Conservation (phyloP, 2,113 vertebrate genomes). For the Melanotaenia duboulayi region DNA sequence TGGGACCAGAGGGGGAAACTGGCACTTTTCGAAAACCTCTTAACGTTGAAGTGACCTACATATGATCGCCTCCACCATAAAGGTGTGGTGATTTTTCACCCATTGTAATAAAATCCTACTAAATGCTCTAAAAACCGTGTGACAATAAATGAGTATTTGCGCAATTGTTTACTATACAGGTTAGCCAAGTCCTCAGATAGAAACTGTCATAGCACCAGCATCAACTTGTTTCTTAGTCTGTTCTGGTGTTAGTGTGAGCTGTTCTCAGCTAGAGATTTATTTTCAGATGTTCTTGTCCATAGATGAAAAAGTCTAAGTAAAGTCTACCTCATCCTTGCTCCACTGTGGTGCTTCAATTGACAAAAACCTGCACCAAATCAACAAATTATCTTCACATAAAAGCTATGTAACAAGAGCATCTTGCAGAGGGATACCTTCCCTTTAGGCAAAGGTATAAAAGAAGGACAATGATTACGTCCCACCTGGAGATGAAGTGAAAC, state of each 20-base stretch:
- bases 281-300: not conserved
- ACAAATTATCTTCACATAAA: constrained; percentile 6
- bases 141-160: constrained; percentile 20
- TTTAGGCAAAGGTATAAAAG: not conserved
- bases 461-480: constrained; percentile 25
- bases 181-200: not conserved
- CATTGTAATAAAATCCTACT: constrained; percentile 40
- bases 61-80: constrained; percentile 45
- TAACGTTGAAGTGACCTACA: constrained; percentile 47
- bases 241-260: not conserved
- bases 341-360: not conserved
- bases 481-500: constrained; percentile 40
- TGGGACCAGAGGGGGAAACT: constrained; percentile 54
- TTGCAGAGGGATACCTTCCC: not conserved
- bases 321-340: not conserved
- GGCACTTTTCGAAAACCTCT: constrained; percentile 25
- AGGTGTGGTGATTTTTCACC: constrained; percentile 50
- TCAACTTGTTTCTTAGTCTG: not conserved
- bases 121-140: constrained; percentile 30
- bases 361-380: not conserved
- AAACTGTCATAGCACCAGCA: constrained; percentile 25
- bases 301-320: not conserved
- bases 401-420: not conserved
- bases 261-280: not conserved
- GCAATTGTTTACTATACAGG: constrained; percentile 50